Percentiles rank a stretch among this genome's conserved stretches.
phyloP scores from a whole-genome alignment of 1,140 invertebrate genomes.

The Ceratina calcarata region DNA sequence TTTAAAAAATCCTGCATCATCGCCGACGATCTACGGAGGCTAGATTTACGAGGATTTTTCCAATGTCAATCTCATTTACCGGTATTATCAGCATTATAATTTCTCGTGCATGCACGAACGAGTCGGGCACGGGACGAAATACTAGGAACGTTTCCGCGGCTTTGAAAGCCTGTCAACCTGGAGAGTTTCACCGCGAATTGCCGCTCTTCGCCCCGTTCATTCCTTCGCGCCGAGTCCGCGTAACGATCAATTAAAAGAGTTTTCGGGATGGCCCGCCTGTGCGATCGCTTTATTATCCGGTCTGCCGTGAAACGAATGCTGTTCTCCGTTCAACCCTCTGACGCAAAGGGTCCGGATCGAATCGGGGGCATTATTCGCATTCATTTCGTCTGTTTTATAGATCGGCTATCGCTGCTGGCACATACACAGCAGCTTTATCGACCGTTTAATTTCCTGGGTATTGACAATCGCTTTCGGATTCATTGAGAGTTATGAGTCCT shows the following conservation, averaged over 20 bases:
- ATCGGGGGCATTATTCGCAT: background rate
- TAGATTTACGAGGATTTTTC: too few relatives aligned
- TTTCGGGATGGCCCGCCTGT: background rate
- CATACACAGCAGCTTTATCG: background rate
- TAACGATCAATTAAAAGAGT: constrained; percentile 35
- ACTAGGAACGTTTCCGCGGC: background rate
- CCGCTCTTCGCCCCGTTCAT: background rate
- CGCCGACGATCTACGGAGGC: too few relatives aligned
- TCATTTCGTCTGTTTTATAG: constrained; percentile 18
- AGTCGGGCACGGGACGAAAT: background rate
- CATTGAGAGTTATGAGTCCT: constrained; percentile 12
- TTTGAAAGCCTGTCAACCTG: background rate
- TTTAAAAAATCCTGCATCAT: background rate
- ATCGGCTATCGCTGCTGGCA: background rate
- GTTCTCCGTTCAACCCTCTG: background rate
- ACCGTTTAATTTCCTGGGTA: constrained; percentile 25
- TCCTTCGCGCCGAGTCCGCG: background rate
- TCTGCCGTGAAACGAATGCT: constrained; percentile 7
- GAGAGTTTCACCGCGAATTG: background rate
- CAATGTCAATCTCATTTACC: too few relatives aligned
- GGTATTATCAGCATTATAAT: too few relatives aligned
- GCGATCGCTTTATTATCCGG: constrained; percentile 7
- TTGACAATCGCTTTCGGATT: constrained; percentile 28
- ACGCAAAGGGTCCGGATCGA: constrained; percentile 5
- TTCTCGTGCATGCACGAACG: too few relatives aligned